Evolutionary conservation across 2,113 vertebrate species (phyloP).

Genomic region (Poeciliopsis occidentalis): DNA sequence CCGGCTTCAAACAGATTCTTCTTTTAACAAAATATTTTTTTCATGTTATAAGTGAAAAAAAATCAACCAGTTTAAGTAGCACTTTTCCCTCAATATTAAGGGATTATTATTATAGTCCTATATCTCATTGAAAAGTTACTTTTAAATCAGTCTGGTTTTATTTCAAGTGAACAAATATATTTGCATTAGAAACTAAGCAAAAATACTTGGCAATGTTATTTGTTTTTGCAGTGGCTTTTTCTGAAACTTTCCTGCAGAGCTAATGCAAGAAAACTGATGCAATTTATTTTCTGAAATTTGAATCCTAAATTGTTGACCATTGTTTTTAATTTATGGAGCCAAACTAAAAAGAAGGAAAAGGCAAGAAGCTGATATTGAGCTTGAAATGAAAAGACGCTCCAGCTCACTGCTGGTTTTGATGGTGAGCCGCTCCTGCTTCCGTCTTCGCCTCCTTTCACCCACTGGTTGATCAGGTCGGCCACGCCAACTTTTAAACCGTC

Average conservation of each 20-base stretch:
- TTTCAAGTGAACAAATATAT: no score
- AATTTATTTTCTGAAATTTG: background rate
- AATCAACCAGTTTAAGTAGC: no score
- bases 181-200: no score
- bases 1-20: no score
- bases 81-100: no score
- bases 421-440: constrained; percentile 56
- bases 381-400: background rate
- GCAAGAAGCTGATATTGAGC: background rate
- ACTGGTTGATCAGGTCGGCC: constrained; percentile 79
- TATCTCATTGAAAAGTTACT: no score
- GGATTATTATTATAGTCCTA: no score
- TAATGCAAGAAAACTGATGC: background rate
- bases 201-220: no score
- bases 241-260: background rate
- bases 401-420: constrained; percentile 71
- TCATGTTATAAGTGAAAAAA: no score
- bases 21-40: no score
- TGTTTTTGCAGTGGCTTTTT: background rate
- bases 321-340: background rate
- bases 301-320: background rate
- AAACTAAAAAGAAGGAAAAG: background rate
- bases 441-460: constrained; percentile 75
- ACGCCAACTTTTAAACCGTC: constrained; percentile 78
- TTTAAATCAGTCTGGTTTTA: no score